Evolutionary conservation across 2,113 vertebrate genomes (phyloP).

Genomic region (Chelonoidis abingdonii): DNA sequence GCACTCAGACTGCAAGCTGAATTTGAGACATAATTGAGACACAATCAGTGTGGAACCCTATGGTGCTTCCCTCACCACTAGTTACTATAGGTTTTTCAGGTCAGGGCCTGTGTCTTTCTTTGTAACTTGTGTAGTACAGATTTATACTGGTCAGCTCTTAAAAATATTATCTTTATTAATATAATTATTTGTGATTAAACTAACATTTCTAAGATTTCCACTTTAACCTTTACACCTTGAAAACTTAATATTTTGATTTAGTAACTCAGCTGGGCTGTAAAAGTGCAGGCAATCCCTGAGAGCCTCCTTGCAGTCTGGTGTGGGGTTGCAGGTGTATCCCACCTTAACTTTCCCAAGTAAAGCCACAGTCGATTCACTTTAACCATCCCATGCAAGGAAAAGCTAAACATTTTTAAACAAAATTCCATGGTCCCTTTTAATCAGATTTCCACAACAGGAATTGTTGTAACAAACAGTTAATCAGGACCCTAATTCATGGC

Average conservation of each 20-base stretch:
- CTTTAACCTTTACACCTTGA: neutral
- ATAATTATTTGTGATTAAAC: neutral
- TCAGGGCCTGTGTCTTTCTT: neutral
- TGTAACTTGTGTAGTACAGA: neutral
- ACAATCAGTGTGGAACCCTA: rapidly evolving
- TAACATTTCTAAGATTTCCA: neutral
- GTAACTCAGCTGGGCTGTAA: neutral
- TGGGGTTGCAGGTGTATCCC: neutral
- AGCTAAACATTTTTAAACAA: neutral
- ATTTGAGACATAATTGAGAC: neutral
- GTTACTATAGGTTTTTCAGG: neutral
- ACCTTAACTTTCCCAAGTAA: neutral
- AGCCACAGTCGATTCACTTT: neutral
- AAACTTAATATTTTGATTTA: neutral
- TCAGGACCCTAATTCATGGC: neutral
- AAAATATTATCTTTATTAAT: neutral
- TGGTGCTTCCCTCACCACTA: neutral
- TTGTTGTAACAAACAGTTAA: neutral
- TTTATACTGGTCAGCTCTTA: neutral
- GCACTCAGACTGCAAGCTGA: neutral
- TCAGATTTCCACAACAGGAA: neutral
- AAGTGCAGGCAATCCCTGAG: neutral
- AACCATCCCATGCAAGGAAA: neutral
- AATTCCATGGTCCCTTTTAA: neutral
- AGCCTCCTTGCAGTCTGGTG: neutral